Conservation (phyloP, 2,797 vertebrate species). For the Paramormyrops hopkinsi region DNA sequence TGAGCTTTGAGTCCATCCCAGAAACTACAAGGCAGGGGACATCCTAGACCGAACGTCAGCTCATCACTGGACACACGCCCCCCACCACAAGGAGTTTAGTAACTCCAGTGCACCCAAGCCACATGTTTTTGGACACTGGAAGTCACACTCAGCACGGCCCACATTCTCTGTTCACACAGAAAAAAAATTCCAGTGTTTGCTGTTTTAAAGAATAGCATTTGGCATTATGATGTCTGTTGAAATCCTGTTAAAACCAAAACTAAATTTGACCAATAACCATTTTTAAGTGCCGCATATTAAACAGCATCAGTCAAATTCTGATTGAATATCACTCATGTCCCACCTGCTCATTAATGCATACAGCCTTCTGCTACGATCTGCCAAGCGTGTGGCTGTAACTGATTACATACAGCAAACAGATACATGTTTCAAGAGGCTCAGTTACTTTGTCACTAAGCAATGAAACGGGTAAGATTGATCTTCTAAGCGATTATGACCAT, state of each 20-base stretch:
- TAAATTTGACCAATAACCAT: too few relatives aligned
- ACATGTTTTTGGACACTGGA: neutral
- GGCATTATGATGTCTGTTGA: neutral
- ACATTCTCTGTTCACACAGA: neutral
- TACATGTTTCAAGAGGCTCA: neutral
- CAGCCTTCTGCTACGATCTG: neutral
- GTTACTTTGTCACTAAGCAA: neutral
- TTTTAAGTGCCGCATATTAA: neutral
- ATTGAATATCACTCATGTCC: neutral
- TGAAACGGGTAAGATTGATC: neutral
- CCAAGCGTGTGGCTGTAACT: neutral
- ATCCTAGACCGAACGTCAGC: neutral
- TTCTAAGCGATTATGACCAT: neutral
- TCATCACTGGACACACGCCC: neutral
- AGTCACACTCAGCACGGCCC: neutral
- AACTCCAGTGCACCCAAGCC: neutral
- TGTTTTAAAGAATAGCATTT: neutral
- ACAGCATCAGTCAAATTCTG: neutral
- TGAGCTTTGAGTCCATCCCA: neutral
- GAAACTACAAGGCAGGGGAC: neutral
- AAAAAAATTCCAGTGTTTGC: neutral
- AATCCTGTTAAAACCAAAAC: neutral
- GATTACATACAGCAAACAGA: neutral
- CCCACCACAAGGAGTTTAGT: neutral
- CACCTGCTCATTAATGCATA: neutral